Evolutionary conservation across 2,113 vertebrate genomes (phyloP).

Genomic region (Atlantisia rogersi): DNA sequence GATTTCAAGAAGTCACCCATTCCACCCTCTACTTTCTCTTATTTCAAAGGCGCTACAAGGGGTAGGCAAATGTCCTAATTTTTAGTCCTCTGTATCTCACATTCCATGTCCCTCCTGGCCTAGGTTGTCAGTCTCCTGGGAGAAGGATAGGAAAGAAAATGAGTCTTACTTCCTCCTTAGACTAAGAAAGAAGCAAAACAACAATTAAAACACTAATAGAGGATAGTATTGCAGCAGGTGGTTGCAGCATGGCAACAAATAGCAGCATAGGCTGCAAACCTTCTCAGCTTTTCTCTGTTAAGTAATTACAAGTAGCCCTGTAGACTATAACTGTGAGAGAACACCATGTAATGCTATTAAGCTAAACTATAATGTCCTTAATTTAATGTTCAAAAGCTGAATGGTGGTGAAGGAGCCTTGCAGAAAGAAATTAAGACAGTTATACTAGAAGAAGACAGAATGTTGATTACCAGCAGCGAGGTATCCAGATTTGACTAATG

Average conservation of each 20-base stretch:
- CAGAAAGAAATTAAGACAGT: slow-evolving; percentile 37
- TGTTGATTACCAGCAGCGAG: slow-evolving; percentile 32
- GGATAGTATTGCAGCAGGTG: slow-evolving; percentile 10
- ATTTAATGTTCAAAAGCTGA: slow-evolving; percentile 21
- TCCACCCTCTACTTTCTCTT: not conserved
- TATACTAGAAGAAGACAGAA: not conserved
- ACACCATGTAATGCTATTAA: not conserved
- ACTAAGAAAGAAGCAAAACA: not conserved
- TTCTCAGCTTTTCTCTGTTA: not conserved
- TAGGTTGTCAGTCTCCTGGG: not conserved
- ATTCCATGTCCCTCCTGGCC: not conserved
- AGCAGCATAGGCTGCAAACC: not conserved
- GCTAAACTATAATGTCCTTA: not conserved
- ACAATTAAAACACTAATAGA: not conserved
- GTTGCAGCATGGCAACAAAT: not conserved
- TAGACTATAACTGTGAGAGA: not conserved
- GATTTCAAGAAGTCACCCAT: not conserved
- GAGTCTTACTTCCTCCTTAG: not conserved
- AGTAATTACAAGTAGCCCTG: not conserved
- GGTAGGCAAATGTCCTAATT: not conserved
- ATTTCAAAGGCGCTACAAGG: not conserved
- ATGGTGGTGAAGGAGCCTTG: not conserved
- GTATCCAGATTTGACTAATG: slow-evolving; percentile 58
- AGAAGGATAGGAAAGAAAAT: not conserved
- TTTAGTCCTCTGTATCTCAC: not conserved